These are phyloP conservation scores for Florisuga fusca DNA, from an alignment of 2,797 vertebrate genomes.

Conservation along the genomic window DNA sequence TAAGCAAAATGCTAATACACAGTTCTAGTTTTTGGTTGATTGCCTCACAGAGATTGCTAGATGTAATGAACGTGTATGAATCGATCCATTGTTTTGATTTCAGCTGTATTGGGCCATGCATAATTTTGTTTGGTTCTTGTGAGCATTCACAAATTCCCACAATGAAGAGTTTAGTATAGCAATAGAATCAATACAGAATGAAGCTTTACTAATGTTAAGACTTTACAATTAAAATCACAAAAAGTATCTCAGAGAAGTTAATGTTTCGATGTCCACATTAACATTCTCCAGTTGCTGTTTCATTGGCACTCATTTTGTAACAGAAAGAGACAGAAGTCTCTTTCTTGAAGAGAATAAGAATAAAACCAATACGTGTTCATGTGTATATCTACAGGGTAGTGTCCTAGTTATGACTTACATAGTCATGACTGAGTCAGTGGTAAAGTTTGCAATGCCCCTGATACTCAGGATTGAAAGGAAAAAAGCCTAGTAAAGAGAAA, in stretches of 20 bases:
- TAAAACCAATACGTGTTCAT: neutral
- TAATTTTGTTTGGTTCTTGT: constrained; percentile 69
- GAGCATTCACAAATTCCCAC: constrained; percentile 61
- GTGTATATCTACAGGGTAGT: neutral
- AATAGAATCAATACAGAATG: constrained; percentile 59
- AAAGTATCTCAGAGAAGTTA: constrained; percentile 50
- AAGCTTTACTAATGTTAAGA: constrained; percentile 47
- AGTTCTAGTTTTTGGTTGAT: constrained; percentile 47
- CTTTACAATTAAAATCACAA: constrained; percentile 29
- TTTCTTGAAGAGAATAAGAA: neutral
- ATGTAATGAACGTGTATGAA: constrained; percentile 42
- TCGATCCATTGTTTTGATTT: constrained; percentile 66
- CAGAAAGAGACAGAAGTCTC: constrained; percentile 16
- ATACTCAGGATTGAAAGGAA: neutral
- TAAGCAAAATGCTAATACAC: constrained; percentile 24
- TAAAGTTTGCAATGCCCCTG: neutral
- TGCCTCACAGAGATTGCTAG: constrained; percentile 31
- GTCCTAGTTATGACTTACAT: neutral
- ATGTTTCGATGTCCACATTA: constrained; percentile 14
- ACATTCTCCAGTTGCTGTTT: neutral
- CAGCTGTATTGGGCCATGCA: constrained; percentile 39
- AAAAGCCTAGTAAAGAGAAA: neutral
- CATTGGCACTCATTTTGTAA: constrained; percentile 4
- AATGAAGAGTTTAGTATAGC: constrained; percentile 65
- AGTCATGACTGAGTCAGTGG: neutral